Conservation (phyloP, 2,113 vertebrate genomes). For the Phrynocephalus versicolor region DNA sequence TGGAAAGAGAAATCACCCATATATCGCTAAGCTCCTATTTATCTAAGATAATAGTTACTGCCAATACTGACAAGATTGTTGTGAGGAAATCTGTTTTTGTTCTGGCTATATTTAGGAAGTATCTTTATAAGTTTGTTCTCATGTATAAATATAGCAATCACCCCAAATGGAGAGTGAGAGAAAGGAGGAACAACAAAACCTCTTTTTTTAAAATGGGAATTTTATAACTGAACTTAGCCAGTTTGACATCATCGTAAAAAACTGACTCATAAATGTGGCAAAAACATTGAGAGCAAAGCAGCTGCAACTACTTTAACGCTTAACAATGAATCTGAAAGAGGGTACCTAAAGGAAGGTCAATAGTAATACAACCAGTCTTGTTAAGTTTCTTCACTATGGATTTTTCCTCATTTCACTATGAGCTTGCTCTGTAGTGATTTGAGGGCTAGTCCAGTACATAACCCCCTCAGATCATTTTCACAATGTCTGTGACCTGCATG, state of each 20-base stretch:
- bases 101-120: conserved; percentile 13
- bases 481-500: background rate
- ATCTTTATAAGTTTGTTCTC: conserved; percentile 19
- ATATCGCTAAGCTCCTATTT: conserved; percentile 2
- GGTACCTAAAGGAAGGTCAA: background rate
- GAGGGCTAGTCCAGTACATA: background rate
- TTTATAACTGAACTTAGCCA: background rate
- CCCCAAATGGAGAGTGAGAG: conserved; percentile 9
- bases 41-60: conserved; percentile 14
- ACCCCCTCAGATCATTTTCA: background rate
- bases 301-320: background rate
- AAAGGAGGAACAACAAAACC: background rate
- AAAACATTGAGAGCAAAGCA: background rate
- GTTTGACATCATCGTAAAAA: background rate
- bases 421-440: background rate
- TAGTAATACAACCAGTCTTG: background rate
- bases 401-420: background rate
- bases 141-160: conserved; percentile 21
- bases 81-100: conserved; percentile 6
- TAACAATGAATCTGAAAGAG: background rate
- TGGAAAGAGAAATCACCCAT: conserved; percentile 16
- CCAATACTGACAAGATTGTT: conserved; percentile 16
- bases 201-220: background rate
- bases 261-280: background rate
- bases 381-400: background rate